Conservation (phyloP, 1,140 invertebrate genomes). For the Achatina immaculata region DNA sequence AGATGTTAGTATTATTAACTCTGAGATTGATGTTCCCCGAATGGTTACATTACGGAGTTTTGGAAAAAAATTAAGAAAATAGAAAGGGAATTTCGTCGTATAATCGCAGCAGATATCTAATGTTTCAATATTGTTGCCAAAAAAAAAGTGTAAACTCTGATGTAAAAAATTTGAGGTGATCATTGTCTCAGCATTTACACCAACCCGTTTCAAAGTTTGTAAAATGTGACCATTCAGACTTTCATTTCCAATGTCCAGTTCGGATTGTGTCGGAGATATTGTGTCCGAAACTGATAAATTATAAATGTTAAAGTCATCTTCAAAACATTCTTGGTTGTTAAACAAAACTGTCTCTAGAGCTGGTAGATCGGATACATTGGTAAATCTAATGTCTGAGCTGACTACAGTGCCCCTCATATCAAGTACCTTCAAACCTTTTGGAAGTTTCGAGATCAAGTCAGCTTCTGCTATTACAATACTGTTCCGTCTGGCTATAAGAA, state of each 20-base stretch:
- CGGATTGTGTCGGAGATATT: background rate
- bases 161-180: no score
- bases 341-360: background rate
- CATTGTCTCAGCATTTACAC: no score
- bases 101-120: no score
- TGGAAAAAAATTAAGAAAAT: background rate
- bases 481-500: background rate
- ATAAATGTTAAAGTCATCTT: background rate
- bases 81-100: background rate
- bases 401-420: background rate
- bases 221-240: no score
- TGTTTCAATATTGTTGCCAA: no score
- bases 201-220: background rate
- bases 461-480: background rate
- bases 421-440: background rate
- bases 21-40: background rate
- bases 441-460: background rate
- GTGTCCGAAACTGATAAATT: no score
- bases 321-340: background rate
- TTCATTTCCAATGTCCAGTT: background rate
- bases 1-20: background rate
- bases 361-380: background rate
- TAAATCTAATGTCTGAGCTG: background rate
- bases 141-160: no score
- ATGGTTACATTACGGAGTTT: background rate